Evolutionary conservation across 2,888 invertebrate species (phyloP), one percentile per base, ranked within the genome.

Genomic region (Emmelina monodactyla): DNA sequence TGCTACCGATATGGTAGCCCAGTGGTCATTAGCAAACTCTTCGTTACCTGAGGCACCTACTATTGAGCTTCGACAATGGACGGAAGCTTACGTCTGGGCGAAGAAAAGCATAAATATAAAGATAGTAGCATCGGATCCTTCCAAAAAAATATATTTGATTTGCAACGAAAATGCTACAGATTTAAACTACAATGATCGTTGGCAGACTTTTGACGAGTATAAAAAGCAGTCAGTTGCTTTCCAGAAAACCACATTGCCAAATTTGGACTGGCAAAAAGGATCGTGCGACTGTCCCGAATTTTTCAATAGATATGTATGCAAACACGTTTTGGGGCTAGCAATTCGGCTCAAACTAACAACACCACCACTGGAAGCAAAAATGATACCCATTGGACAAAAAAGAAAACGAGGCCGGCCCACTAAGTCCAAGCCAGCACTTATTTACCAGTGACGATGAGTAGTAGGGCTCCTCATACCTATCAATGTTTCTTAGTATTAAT

Each of bases 41-140:
- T n/a, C n/a, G n/a, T n/a, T n/a, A n/a, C n/a, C n/a, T n/a, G n/a
- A n/a, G n/a, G n/a, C n/a, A 35, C 37, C 37, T n/a, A 25, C 33
- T 12, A 37, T 43, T 15, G 34, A 31, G 13, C 33, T 37, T 25
- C 37, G 35, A 38, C 16, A 42, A 14, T 46, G 42, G 43, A 44
- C 41, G 29, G 38, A 36, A 32, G 38, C 33, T 2, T 43, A 44
- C 25, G 31, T 37, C 34, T 46, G 43, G 43, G 42, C 43, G 12
- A 40, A 44, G 31, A 25, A 16, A 13, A 32, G 14, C 40, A 33
- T 19, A 12, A 34, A 38, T 11, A 16, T 35, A 9, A 31, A 31
- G 31, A 12, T 35, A n/a, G 12, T 35, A 35, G 13, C 31, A n/a
- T 22, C 37, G 19, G 22, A 37, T 37, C 28, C 32, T 33, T 30